Percentiles rank a stretch among this genome's conserved stretches.
Evolutionary conservation across 2,113 vertebrate species (phyloP).

Genomic region (Nipponia nippon): DNA sequence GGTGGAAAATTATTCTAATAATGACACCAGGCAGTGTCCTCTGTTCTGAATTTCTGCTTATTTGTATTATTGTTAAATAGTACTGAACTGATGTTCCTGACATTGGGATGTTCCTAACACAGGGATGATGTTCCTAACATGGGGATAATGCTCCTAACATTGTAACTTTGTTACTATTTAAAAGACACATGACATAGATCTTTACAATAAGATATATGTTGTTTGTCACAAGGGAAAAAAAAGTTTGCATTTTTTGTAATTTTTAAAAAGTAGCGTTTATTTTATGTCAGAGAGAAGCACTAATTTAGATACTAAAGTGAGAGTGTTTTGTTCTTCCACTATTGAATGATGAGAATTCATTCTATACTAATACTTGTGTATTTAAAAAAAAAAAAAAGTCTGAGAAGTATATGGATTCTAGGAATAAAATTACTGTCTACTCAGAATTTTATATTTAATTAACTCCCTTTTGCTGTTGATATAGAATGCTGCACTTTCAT

Average conservation of each 20-base stretch:
- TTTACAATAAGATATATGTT: not conserved
- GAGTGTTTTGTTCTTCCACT: fast-evolving
- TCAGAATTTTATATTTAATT: not conserved
- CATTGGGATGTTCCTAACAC: too few relatives aligned
- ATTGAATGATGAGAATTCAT: not conserved
- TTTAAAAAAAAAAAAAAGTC: not conserved
- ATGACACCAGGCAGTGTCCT: not conserved
- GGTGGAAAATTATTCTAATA: not conserved
- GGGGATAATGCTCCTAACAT: not conserved
- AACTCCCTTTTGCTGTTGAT: not conserved
- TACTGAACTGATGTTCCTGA: not conserved
- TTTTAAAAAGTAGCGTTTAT: not conserved
- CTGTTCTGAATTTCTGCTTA: not conserved
- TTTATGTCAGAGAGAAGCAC: not conserved
- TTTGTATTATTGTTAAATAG: not conserved
- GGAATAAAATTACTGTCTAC: not conserved
- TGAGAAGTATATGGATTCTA: not conserved
- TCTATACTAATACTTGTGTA: not conserved
- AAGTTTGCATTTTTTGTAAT: not conserved
- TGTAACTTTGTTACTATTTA: not conserved
- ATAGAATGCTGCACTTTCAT: not conserved
- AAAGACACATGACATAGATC: not conserved
- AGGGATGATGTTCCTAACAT: not conserved
- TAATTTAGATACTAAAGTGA: not conserved
- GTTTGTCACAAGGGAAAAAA: not conserved